phyloP scores from a whole-genome alignment of 1,140 invertebrate genomes.

The Cyclina sinensis region DNA sequence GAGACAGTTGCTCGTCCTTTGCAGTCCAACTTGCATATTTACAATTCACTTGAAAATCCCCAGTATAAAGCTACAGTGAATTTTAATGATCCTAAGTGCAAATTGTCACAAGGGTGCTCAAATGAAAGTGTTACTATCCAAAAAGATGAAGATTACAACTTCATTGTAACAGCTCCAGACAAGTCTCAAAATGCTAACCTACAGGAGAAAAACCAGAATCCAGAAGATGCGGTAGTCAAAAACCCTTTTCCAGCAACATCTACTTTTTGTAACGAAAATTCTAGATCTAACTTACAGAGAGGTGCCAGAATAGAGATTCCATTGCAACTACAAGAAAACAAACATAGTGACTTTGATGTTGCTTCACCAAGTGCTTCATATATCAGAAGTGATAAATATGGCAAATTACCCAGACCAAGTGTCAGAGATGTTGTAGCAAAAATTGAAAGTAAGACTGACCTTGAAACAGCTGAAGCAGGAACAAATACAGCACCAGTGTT shows the following conservation, averaged over 20 bases:
- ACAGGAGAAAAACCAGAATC: neutral
- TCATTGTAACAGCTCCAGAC: constrained; percentile 35
- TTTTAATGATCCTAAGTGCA: constrained; percentile 54
- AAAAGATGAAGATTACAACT: constrained; percentile 54
- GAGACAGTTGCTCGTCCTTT: constrained; percentile 57
- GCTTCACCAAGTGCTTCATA: neutral
- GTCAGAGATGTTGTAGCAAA: constrained; percentile 9
- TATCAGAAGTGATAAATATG: neutral
- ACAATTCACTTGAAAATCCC: constrained; percentile 62
- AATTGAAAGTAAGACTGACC: constrained; percentile 4
- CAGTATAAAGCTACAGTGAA: constrained; percentile 56
- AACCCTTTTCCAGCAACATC: neutral
- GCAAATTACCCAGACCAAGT: neutral
- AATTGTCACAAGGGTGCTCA: constrained; percentile 48
- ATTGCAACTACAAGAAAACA: neutral
- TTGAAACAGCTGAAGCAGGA: neutral
- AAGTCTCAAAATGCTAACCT: neutral
- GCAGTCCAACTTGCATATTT: constrained; percentile 66
- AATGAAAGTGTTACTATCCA: constrained; percentile 60
- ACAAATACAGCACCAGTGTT: neutral
- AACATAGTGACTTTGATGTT: neutral
- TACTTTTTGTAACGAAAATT: neutral
- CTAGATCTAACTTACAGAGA: neutral
- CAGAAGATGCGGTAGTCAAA: neutral
- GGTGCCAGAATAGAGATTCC: neutral